phyloP scores from a whole-genome alignment of 2,888 invertebrate genomes.

The Myopa testacea region DNA sequence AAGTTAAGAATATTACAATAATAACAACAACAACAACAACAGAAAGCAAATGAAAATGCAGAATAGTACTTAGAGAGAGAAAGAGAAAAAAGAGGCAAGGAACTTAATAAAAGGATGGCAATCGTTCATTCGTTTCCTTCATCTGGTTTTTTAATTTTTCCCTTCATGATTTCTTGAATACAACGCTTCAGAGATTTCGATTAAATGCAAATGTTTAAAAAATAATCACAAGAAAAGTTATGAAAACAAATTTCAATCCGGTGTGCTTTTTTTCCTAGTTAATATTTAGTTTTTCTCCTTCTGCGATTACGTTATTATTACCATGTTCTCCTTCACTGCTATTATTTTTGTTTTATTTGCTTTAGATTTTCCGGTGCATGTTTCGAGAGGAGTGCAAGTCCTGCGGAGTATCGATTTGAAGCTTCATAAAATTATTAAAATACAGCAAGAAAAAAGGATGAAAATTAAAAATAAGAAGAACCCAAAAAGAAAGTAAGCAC shows the following conservation, averaged over 20 bases:
- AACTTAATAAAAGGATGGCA: not conserved
- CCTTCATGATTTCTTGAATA: slow-evolving; percentile 31
- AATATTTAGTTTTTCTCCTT: slow-evolving; percentile 15
- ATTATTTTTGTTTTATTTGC: not conserved
- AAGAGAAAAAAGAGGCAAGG: not conserved
- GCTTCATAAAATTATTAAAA: too few relatives aligned
- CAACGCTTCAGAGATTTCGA: slow-evolving; percentile 37
- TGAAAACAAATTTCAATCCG: slow-evolving; percentile 10
- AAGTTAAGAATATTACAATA: not conserved
- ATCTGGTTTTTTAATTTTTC: slow-evolving; percentile 23
- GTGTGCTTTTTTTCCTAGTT: slow-evolving; percentile 1
- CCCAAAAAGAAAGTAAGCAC: not conserved
- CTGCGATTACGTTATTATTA: not conserved
- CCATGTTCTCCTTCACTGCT: too few relatives aligned
- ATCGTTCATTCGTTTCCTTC: slow-evolving; percentile 1
- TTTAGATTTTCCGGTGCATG: slow-evolving; percentile 16
- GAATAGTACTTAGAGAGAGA: not conserved
- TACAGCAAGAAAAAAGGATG: too few relatives aligned
- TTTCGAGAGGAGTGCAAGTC: not conserved
- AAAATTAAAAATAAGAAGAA: not conserved
- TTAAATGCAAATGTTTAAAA: slow-evolving; percentile 37
- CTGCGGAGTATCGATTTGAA: too few relatives aligned
- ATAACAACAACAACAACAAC: not conserved
- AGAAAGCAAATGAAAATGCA: not conserved
- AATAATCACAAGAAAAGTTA: slow-evolving; percentile 23